Evolutionary conservation across 2,888 invertebrate genomes (phyloP), one percentile per base, ranked within the genome.

Genomic region (Drosophila rellima): DNA sequence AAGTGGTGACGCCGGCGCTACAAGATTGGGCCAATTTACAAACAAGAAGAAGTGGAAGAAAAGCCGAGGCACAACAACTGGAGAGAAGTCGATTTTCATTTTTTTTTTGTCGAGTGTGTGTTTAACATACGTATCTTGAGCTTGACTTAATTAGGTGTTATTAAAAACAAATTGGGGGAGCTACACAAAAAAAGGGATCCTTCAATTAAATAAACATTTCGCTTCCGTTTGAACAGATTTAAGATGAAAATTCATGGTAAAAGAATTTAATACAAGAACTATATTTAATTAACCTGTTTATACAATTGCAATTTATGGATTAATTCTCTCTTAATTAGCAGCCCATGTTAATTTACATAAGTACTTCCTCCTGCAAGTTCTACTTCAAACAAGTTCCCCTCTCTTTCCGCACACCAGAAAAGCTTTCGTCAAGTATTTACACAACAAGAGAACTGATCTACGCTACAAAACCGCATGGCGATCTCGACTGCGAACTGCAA

Each of bases 141-240:
- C 89, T 84, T 79, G 82, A 89, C 78, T 82, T 86, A 86, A 86
- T 86, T 78, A 85, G 82, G 72, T 78, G 60, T 80, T 87, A 86
- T 86, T 86, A 86, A 89, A 89, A 86, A 72, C 80, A 80, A 86
- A 86, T 86, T 84, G 88, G 65, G 68, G 26, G 52, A 50, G 55
- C 35, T 42, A 23, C 18, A 48, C 40, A 20, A 64, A 51, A 57
- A 55, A 80, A 61, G 70, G 83, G 67, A 59, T 72, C 70, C 33
- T 37, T 54, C 83, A 86, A 84, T 84, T 84, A 88, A 88, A 84
- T 80, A 84, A 70, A 57, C 74, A 85, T 88, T 85, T 82, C 60
- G 64, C 67, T 70, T 70, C 51, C 62, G 64, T 65, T 63, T 42
- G 44, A 61, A 50, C 42, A 57, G 50, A 70, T 51, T 69, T 42